Conservation (phyloP, 2,797 vertebrate genomes). For the Gallirallus australis region DNA sequence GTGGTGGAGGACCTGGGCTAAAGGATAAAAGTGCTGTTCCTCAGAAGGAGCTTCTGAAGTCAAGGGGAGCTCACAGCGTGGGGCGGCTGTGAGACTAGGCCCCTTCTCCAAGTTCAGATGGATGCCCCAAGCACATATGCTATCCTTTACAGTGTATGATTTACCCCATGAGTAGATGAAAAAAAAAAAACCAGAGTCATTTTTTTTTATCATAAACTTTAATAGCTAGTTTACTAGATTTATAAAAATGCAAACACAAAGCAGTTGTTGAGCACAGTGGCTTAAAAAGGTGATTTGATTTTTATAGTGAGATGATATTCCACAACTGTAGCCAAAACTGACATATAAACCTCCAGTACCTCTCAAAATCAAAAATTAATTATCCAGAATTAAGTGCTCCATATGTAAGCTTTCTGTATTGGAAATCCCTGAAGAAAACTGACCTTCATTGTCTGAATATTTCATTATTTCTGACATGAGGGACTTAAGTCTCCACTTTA, state of each 20-base stretch:
- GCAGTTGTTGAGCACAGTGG: background rate
- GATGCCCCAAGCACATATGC: background rate
- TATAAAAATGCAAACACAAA: background rate
- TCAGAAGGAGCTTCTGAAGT: constrained; percentile 19
- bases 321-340: background rate
- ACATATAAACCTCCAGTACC: background rate
- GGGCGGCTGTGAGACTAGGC: background rate
- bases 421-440: background rate
- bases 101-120: background rate
- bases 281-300: background rate
- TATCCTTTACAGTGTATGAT: background rate
- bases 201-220: constrained; percentile 9
- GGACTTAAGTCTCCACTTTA: background rate
- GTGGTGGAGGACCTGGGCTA: background rate
- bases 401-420: background rate
- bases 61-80: background rate
- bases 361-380: background rate
- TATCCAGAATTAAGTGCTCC: background rate
- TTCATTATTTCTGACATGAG: constrained; percentile 26
- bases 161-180: background rate
- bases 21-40: background rate
- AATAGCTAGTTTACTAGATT: background rate
- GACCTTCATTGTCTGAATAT: background rate
- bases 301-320: background rate
- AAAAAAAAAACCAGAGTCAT: background rate